Evolutionary conservation across 2,888 invertebrate genomes (phyloP).

Genomic region (Pilophorus perplexus): DNA sequence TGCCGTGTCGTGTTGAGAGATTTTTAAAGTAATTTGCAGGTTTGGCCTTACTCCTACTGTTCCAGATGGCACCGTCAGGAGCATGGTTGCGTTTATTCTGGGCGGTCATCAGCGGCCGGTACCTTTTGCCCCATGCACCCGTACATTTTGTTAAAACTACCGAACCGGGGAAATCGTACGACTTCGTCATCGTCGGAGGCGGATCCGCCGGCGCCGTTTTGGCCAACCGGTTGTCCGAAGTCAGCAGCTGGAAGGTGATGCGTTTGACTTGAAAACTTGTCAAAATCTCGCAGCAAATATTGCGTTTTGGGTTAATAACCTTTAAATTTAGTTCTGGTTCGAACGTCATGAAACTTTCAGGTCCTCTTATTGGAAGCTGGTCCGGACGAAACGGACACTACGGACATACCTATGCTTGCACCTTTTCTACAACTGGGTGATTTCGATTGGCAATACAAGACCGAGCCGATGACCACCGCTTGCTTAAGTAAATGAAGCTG

Average conservation of each 20-base stretch:
- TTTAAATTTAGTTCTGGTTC: too few relatives aligned
- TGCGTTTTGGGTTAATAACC: too few relatives aligned
- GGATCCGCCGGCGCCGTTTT: constrained; percentile 21
- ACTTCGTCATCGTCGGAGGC: constrained; percentile 32
- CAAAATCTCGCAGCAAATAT: too few relatives aligned
- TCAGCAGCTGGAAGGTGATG: constrained; percentile 11
- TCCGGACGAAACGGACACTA: constrained; percentile 49
- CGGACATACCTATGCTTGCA: constrained; percentile 50
- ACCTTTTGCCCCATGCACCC: constrained; percentile 11
- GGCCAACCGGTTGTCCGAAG: constrained; percentile 25
- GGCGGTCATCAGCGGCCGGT: constrained; percentile 17
- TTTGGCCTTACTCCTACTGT: too few relatives aligned
- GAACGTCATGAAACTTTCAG: constrained; percentile 3
- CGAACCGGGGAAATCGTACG: constrained; percentile 1
- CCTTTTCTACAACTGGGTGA: constrained; percentile 49
- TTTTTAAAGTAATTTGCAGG: too few relatives aligned
- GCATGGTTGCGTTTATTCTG: constrained; percentile 15
- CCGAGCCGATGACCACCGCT: constrained; percentile 52
- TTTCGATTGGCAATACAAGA: constrained; percentile 55
- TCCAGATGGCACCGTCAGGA: constrained; percentile 9
- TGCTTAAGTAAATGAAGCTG: constrained; percentile 49
- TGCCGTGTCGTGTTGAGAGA: too few relatives aligned
- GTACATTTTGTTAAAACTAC: constrained; percentile 19
- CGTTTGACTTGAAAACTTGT: neutral
- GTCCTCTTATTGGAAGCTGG: constrained; percentile 51